phyloP scores from a whole-genome alignment of 2,888 invertebrate species.

The Invenusta paracnida region DNA sequence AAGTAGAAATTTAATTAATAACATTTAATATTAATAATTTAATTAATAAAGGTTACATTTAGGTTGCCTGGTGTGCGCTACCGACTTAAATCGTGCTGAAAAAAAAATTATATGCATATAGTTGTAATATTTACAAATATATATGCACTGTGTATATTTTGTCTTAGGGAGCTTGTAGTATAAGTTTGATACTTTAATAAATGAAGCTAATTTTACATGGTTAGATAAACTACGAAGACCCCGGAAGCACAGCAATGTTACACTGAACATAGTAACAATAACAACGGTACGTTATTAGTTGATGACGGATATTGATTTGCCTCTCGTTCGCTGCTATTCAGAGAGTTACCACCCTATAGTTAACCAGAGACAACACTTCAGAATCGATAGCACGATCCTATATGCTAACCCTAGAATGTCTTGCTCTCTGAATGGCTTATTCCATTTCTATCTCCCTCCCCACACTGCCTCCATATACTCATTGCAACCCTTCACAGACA shows the following conservation, averaged over 20 bases:
- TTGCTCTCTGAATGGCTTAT: not conserved
- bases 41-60: too few relatives aligned
- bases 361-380: not conserved
- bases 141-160: too few relatives aligned
- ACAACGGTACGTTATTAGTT: not conserved
- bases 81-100: too few relatives aligned
- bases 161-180: not conserved
- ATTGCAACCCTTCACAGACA: too few relatives aligned
- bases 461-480: too few relatives aligned
- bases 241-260: not conserved
- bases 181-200: not conserved
- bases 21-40: too few relatives aligned
- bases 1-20: too few relatives aligned
- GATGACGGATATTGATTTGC: not conserved
- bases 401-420: not conserved
- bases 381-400: conserved; percentile 19
- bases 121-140: too few relatives aligned
- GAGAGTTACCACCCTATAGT: not conserved
- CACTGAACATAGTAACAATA: not conserved
- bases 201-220: not conserved
- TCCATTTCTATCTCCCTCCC: not conserved
- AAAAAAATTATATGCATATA: too few relatives aligned
- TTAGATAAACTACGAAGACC: not conserved
- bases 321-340: not conserved
- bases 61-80: too few relatives aligned